A percentile compares a stretch with the other conserved stretches of the same genome.
Conservation (phyloP, 2,888 invertebrate species). For the Pachymerium ferrugineum region DNA sequence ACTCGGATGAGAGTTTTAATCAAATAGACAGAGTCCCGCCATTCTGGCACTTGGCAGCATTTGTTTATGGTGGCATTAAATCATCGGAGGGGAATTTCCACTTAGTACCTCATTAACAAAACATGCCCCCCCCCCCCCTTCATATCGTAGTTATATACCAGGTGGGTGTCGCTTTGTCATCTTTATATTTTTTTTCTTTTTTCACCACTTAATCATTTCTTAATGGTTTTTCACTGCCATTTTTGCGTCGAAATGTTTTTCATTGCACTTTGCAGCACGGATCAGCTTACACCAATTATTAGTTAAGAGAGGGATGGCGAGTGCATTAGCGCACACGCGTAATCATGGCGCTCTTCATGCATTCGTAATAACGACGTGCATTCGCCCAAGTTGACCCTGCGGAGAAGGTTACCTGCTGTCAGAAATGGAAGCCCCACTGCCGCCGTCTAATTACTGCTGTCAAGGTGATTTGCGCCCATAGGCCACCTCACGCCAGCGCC, state of each 20-base stretch:
- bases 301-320: conserved; percentile 11
- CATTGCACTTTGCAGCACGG: not conserved
- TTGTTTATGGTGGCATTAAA: conserved; percentile 18
- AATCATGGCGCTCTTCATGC: conserved; percentile 18
- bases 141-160: not conserved
- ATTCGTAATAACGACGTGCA: conserved; percentile 15
- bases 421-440: conserved; percentile 6
- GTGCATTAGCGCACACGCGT: conserved; percentile 21
- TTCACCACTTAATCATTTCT: not conserved
- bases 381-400: conserved; percentile 12
- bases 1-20: conserved; percentile 9
- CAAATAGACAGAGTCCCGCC: conserved; percentile 17
- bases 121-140: not conserved
- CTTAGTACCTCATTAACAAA: conserved; percentile 21
- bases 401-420: conserved; percentile 21
- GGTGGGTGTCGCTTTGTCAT: conserved; percentile 1
- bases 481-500: conserved; percentile 20
- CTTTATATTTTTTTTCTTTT: not conserved
- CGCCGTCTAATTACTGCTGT: conserved; percentile 32
- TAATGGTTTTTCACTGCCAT: not conserved
- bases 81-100: conserved; percentile 15
- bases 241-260: too few relatives aligned
- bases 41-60: not conserved
- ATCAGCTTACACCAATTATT: conserved; percentile 21
- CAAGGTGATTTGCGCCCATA: conserved; percentile 28